Conservation (phyloP, 2,797 vertebrate species). For the Microctenopoma steveboyesi region DNA sequence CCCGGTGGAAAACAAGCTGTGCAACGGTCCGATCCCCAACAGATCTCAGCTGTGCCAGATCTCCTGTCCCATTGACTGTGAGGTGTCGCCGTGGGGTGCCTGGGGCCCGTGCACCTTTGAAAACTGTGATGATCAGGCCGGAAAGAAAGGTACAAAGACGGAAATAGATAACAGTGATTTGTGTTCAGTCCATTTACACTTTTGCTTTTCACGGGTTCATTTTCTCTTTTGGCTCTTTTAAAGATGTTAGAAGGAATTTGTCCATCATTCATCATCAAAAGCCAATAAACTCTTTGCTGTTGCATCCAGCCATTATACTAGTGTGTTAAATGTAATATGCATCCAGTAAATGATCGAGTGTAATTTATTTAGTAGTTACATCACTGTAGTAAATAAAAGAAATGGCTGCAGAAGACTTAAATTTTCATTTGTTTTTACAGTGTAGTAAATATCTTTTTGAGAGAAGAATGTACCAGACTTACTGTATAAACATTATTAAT, state of each 20-base stretch:
- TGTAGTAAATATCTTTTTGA: background rate
- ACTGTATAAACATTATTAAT: background rate
- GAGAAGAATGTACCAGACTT: background rate
- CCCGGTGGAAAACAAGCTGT: conserved; percentile 89
- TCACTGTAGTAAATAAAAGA: background rate
- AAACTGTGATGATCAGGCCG: conserved; percentile 91
- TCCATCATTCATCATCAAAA: conserved; percentile 8
- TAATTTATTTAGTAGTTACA: background rate
- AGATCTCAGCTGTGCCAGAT: conserved; percentile 93
- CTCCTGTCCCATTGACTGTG: conserved; percentile 92
- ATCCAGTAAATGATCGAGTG: background rate
- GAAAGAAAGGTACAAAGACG: conserved; percentile 89
- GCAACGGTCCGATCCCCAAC: conserved; percentile 85
- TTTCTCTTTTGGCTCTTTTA: background rate
- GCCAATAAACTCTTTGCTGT: too few species aligned
- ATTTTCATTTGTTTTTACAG: conserved; percentile 10
- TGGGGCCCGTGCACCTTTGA: conserved; percentile 98
- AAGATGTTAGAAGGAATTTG: conserved; percentile 13
- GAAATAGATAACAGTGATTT: background rate
- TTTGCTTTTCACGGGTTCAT: background rate
- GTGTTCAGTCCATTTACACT: background rate
- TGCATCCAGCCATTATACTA: conserved; percentile 1
- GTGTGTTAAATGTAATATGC: background rate
- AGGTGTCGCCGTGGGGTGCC: conserved; percentile 93
- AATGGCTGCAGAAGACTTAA: too few species aligned